A percentile compares a stretch with the other conserved stretches of the same genome.
These are phyloP conservation scores for Cecropterus lyciades DNA, from an alignment of 1,140 invertebrate species.

Conservation along the genomic window DNA sequence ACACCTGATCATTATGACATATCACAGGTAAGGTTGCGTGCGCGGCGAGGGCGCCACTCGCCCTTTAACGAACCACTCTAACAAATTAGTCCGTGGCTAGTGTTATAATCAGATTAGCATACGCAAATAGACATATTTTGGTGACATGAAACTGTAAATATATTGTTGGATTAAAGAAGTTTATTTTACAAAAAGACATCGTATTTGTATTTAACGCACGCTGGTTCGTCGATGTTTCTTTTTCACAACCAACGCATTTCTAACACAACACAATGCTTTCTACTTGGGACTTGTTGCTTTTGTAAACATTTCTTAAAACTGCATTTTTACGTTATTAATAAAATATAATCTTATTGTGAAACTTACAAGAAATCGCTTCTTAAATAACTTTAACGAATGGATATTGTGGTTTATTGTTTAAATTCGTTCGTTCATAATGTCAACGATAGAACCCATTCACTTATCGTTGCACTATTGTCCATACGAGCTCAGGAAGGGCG, in stretches of 20 bases:
- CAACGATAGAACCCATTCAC: not conserved
- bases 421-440: not conserved
- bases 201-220: not conserved
- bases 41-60: conserved; percentile 9
- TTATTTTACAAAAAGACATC: not conserved
- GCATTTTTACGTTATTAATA: not conserved
- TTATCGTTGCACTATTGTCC: not conserved
- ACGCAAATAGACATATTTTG: conserved; percentile 14
- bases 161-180: not conserved
- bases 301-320: not conserved
- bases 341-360: not conserved
- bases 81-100: not conserved
- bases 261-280: too few species aligned
- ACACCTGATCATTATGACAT: not conserved
- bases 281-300: too few species aligned
- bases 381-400: not conserved
- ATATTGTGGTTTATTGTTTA: not conserved
- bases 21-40: conserved; percentile 2
- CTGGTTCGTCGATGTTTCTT: not conserved
- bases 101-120: conserved; percentile 19
- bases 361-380: not conserved
- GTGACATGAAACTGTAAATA: not conserved
- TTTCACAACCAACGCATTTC: too few species aligned
- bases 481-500: too few species aligned
- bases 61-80: conserved; percentile 21